These are phyloP conservation scores for Drosophila monieri DNA, from an alignment of 2,888 invertebrate species.

Conservation along the genomic window DNA sequence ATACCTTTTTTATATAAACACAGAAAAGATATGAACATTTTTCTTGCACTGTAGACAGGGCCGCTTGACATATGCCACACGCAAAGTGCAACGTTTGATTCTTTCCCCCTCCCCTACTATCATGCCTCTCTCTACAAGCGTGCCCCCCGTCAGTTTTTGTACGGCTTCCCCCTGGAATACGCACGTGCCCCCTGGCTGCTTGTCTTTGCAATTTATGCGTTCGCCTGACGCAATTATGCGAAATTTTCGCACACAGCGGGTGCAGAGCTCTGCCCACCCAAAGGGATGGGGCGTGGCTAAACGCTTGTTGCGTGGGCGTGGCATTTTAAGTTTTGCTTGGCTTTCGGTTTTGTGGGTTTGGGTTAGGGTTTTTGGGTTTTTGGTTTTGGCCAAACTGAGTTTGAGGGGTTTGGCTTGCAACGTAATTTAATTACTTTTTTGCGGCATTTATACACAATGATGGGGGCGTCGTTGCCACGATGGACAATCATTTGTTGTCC, in stretches of 20 bases:
- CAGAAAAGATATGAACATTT: too few relatives aligned
- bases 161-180: conserved; percentile 37
- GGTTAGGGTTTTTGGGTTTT: conserved; percentile 30
- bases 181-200: conserved; percentile 67
- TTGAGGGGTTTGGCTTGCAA: conserved; percentile 53
- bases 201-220: conserved; percentile 79
- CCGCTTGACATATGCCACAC: conserved; percentile 66
- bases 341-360: conserved; percentile 15
- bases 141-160: conserved; percentile 10
- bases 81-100: conserved; percentile 74
- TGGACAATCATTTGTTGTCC: conserved; percentile 49
- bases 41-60: not conserved
- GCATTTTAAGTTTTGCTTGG: conserved; percentile 68
- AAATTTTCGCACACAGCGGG: conserved; percentile 72
- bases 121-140: not conserved
- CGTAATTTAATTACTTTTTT: conserved; percentile 80
- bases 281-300: conserved; percentile 65
- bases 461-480: conserved; percentile 20
- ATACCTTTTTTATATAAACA: too few relatives aligned
- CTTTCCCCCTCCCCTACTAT: conserved; percentile 10
- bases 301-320: conserved; percentile 43
- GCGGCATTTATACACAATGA: conserved; percentile 52
- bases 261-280: conserved; percentile 10
- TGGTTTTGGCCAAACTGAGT: not conserved
- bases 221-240: conserved; percentile 80